Base-by-base conservation (phyloP, 2,888 invertebrate genomes). In the Watsonalla cultraria region DNA sequence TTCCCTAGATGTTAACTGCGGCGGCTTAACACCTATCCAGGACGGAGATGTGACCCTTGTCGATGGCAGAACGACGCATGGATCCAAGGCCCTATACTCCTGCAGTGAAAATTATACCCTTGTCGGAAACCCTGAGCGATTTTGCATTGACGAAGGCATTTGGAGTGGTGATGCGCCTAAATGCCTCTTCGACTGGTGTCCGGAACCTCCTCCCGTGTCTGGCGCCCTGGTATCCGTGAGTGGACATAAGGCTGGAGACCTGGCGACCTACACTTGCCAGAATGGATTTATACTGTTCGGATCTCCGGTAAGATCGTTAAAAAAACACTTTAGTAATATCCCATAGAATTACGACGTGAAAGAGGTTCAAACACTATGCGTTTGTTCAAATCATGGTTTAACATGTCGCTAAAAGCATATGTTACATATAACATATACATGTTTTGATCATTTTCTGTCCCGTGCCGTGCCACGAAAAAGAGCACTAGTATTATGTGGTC, bases 161-260 rank as follows among this genome's bases (percentile, higher is more conserved):
- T 97, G 97, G 97, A 94, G 93, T 47, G 96, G 95, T 0, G 93
- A 94, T 54, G 92, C 94, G 7, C 96, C 97, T 0, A 94, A 94
- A 68, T 97, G 97, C 79, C 85, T 96, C 50, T 96, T 95, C 75
- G 94, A 96, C 83, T 95, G 97, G 97, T 97, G 97, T 77, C 95
- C 96, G 0, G 95, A 96, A 60, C 96, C 97, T 0, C 95, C 95
- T 0, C 91, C 92, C 39, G 94, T 97, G 2, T 90, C 94, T 7
- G 97, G 97, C 0, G 96, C 96, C 1, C 84, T 93, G 0, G 95
- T 97, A 0, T 82, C 90, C 0, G 92, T 93, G 7, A 93, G 92
- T 0, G 96, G 97, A 2, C 94, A 94, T 64, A 93, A 95, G 58
- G 95, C 95, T 5, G 96, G 96, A 4, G 96, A 96, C 0, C 93